Base-by-base conservation (phyloP, 2,888 invertebrate species). In the Xestia sexstrigata region DNA sequence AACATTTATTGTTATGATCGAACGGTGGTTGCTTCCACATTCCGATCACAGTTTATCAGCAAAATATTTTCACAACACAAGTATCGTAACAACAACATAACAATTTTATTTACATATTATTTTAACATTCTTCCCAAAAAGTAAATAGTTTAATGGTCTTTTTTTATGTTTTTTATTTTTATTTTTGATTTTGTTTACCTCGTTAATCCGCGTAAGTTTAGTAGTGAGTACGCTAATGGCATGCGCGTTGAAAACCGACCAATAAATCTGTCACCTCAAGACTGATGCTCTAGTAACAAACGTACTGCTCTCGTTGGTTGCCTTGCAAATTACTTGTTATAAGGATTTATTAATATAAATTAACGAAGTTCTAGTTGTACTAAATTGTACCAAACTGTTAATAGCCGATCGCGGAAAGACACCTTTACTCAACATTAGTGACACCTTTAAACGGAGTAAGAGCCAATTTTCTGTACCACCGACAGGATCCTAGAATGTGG, bases 1-100 rank as follows among this genome's bases (percentile, higher is more conserved):
- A 93, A 92, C 92, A 92, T 93, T 93, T 93, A 91, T 93, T 93
- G 86, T 91, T 89, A 83, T 92, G 90, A 91, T 91, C 81, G 74
- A 79, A 76, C 81, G 83, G 85, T 70, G 81, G 79, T 92, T 89
- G 93, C 94, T 96, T 96, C 95, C 95, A 96, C 96, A 96, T 96
- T 92, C 95, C 95, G 86, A 91, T 92, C 89, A 84, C 81, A 89
- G 92, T 93, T 94, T 94, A 94, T 94, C 93, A 92, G 91, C 93
- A 91, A 91, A 93, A 93, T 94, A 93, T 94, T 94, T 93, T 91
- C 92, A 92, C 92, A 92, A 90, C 91, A 90, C 68, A 85, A 88
- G 88, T 88, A 88, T 89, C 90, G 92, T 90, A 93, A 93, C 93
- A 93, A 93, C 91, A 94, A 91, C 23, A 52, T 52, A 52, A 52